Base-by-base conservation (phyloP, 2,888 invertebrate species). In the Oxycera nigricornis region DNA sequence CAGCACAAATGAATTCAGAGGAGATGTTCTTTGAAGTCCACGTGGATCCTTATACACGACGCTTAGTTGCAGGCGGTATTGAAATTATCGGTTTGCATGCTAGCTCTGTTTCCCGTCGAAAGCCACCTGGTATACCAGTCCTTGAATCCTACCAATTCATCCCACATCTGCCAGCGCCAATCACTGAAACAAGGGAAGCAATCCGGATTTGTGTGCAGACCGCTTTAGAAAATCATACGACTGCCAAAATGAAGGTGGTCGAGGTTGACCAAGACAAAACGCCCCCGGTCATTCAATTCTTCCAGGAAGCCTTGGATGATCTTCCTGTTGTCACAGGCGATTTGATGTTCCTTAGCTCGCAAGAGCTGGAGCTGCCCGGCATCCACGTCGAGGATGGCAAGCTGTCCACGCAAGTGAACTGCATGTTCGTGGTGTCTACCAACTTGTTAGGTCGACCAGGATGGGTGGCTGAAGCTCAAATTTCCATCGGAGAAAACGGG, bases 71-170 rank as follows among this genome's bases (percentile, higher is more conserved):
- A 73, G 94, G 94, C 59, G 94, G 93, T 75, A 91, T 95, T 0
- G 92, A 93, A 84, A 86, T 95, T 4, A 88, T 90, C 72, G 94
- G 94, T 2, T 86, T 95, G 0, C 90, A 91, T 78, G 93, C 93
- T 0, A 92, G 91, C 74, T 88, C 92, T 0, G 94, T 95, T 50
- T 88, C 92, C 0, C 88, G 90, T 78, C 89, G 89, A 59, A 86
- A 90, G 76, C 90, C 90, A 20, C 88, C 92, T 28, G 90, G 91
- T 11, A 87, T 90, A n/a, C 94, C 95, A 1, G 90, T 93, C 0
- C 83, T 95, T 24, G 95, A 95, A 83, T 90, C 89, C 82, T 92
- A 92, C 81, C 86, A 87, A 75, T 95, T 95, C 81, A 82, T 94
- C 7, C 89, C 94, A 0, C 90, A 92, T 83, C 85, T 81, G 20